phyloP scores from a whole-genome alignment of 2,797 vertebrate species.

The Bradypus variegatus region DNA sequence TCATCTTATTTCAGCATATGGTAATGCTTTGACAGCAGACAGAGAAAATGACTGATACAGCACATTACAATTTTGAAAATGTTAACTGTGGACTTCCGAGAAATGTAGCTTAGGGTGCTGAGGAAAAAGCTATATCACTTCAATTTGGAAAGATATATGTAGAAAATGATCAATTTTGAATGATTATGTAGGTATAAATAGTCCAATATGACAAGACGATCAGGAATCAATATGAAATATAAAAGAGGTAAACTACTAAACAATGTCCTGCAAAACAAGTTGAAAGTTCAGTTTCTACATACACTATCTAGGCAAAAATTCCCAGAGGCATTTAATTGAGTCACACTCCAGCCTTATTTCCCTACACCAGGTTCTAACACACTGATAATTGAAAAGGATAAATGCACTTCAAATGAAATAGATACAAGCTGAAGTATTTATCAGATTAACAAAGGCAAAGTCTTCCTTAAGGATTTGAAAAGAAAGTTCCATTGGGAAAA shows the following conservation, averaged over 20 bases:
- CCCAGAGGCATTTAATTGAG: not conserved
- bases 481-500: not conserved
- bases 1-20: constrained; percentile 73
- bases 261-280: not conserved
- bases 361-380: not conserved
- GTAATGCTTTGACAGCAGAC: constrained; percentile 71
- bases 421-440: not conserved
- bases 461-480: not conserved
- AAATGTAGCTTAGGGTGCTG: constrained; percentile 49
- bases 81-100: constrained; percentile 66
- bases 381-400: constrained; percentile 11
- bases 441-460: not conserved
- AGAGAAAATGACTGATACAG: constrained; percentile 71
- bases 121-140: constrained; percentile 26
- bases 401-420: not conserved
- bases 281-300: constrained; percentile 5
- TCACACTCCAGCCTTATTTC: not conserved
- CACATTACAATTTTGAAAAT: constrained; percentile 70
- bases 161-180: constrained; percentile 37
- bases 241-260: not conserved
- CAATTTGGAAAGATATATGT: constrained; percentile 33
- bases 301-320: not conserved
- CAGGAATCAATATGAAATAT: not conserved
- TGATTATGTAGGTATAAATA: constrained; percentile 5
- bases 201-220: constrained; percentile 20